A percentile compares a stretch with the other conserved stretches of the same genome.
Evolutionary conservation across 92 coral and sea anemone genomes (phyloP).

Genomic region (Anthopleura xanthogrammica): DNA sequence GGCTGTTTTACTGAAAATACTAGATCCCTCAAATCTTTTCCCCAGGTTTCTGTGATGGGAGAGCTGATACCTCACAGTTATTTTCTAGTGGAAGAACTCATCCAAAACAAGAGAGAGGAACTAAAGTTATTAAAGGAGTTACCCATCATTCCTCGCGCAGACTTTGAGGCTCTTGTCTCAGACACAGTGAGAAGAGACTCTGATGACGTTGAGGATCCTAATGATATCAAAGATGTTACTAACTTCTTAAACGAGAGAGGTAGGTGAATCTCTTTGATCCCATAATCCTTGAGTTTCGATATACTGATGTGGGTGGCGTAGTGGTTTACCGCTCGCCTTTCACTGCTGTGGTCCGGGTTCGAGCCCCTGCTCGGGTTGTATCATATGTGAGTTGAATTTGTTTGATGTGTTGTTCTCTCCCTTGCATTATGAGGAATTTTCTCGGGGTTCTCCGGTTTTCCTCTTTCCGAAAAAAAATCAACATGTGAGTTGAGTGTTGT

Average conservation of each 20-base stretch:
- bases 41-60: conserved; percentile 90
- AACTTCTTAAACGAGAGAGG: conserved; percentile 92
- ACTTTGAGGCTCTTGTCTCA: conserved; percentile 77
- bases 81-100: conserved; percentile 57
- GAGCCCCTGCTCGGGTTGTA: too few relatives aligned
- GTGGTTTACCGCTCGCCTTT: too few relatives aligned
- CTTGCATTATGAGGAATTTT: too few relatives aligned
- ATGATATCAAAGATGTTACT: conserved; percentile 82
- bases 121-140: conserved; percentile 41
- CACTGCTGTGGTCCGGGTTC: too few relatives aligned
- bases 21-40: too few relatives aligned
- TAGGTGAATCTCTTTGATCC: neutral
- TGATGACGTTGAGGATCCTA: conserved; percentile 75
- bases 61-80: conserved; percentile 91
- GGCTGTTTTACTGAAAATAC: neutral
- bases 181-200: conserved; percentile 69
- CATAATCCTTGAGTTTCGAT: too few relatives aligned
- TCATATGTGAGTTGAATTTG: too few relatives aligned
- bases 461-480: too few relatives aligned
- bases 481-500: too few relatives aligned
- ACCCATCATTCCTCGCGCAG: conserved; percentile 85
- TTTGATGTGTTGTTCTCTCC: too few relatives aligned
- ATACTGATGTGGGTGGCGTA: too few relatives aligned
- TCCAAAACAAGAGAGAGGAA: conserved; percentile 62
- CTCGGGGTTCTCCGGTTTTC: too few relatives aligned